A percentile compares a stretch with the other conserved stretches of the same genome.
Evolutionary conservation across 2,113 vertebrate species (phyloP).

Genomic region (Neolamprologus fasciatus): DNA sequence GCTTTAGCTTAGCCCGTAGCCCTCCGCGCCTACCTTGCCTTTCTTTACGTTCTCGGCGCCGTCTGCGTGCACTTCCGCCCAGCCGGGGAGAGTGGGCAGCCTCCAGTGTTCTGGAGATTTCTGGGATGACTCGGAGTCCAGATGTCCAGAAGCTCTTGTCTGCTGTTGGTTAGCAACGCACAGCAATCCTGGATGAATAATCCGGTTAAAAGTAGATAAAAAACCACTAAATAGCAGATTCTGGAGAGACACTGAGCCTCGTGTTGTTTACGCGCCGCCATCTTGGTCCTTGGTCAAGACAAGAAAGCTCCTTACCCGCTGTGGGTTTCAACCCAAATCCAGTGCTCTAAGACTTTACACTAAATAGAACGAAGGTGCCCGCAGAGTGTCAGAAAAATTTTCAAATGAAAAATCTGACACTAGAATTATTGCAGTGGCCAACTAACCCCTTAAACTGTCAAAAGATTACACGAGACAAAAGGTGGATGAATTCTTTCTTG

Average conservation of each 20-base stretch:
- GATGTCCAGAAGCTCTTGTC: too few species aligned
- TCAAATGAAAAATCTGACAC: background rate
- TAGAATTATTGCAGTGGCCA: background rate
- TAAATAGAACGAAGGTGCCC: accelerated
- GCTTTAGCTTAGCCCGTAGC: too few species aligned
- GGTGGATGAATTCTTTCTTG: background rate
- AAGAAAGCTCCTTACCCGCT: background rate
- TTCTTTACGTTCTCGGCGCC: too few species aligned
- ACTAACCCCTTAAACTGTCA: background rate
- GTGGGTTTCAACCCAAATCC: background rate
- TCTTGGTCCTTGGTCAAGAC: background rate
- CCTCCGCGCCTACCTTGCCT: too few species aligned
- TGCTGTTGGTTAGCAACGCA: too few species aligned
- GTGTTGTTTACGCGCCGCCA: accelerated
- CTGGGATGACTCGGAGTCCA: too few species aligned
- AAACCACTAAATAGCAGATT: accelerated
- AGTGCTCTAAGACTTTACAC: background rate
- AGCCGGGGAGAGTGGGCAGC: too few species aligned
- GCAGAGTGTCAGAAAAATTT: accelerated
- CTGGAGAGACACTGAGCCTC: background rate
- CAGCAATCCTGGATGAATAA: background rate
- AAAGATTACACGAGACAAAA: background rate
- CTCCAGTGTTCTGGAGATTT: too few species aligned
- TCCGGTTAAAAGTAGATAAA: background rate
- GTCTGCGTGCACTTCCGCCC: too few species aligned